Evolutionary conservation across 2,113 vertebrate genomes (phyloP), one percentile per base, ranked within the genome.

Genomic region (Motacilla tschutschensis): DNA sequence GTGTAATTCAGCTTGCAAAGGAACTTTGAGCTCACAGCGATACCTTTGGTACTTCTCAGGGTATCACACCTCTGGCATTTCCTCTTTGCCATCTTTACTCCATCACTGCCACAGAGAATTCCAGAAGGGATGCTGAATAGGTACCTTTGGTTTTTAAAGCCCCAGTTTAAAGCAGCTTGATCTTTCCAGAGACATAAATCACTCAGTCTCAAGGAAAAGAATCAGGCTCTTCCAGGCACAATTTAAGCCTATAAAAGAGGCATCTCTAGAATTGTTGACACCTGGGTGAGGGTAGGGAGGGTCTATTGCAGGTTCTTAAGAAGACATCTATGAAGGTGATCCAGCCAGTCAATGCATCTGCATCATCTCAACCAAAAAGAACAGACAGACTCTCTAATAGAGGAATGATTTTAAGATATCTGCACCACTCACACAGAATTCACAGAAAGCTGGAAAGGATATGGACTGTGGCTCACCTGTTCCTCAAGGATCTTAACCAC

Each of bases 71-170:
- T n/a, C 67, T 51, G 58, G 38, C 22, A n/a, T 60, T 70, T 26
- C 17, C 35, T 46, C 51, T 66, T 66, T 65, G 36, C 59, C 44
- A 29, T 50, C 51, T 43, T 26, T 17, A 48, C 36, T n/a, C 24
- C 60, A 46, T 20, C 81, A n/a, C 63, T 53, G 53, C 67, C 63
- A 47, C 14, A 28, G 38, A 35, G 25, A 33, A 26, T 73, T 88
- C 64, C 55, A 59, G 64, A 70, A 21, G 63, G 3, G 10, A 74
- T 2, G 12, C 17, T 46, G 8, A 60, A 48, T 1, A 79, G 47
- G 83, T 81, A 79, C 86, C 86, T 70, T 47, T 2, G 5, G 59
- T 24, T 92, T 76, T 88, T 59, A 91, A 89, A 69, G 88, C 59
- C 78, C 36, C 0, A 11, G 31, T 75, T 88, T 65, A 54, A 44